A percentile compares a stretch with the other conserved stretches of the same genome.
Conservation (phyloP, 2,888 invertebrate species). For the Acrobasis consociella region DNA sequence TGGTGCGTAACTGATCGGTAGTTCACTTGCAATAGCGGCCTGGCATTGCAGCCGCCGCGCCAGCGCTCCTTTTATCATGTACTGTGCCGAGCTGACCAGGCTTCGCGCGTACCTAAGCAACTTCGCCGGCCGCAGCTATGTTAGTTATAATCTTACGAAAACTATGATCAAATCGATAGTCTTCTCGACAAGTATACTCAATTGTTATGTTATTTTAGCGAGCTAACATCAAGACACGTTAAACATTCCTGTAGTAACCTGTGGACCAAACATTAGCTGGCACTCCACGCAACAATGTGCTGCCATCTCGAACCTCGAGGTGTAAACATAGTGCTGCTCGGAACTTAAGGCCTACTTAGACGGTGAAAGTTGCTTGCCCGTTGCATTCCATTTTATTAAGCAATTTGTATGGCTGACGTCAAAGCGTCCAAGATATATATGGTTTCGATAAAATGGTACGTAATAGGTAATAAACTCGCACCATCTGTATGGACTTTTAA, state of each 20-base stretch:
- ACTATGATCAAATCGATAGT: background rate
- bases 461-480: too few species aligned
- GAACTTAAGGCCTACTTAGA: too few species aligned
- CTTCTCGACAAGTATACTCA: background rate
- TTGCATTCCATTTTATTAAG: too few species aligned
- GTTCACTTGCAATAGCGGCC: too few species aligned
- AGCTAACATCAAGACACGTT: background rate
- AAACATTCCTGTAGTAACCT: background rate
- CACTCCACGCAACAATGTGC: background rate
- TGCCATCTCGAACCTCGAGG: background rate
- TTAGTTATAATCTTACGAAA: background rate
- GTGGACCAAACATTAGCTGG: background rate
- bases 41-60: too few species aligned
- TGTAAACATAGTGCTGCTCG: background rate
- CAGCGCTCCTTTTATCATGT: too few species aligned
- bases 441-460: too few species aligned
- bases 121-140: background rate
- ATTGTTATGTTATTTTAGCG: background rate
- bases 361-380: too few species aligned
- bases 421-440: too few species aligned
- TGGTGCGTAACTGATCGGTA: too few species aligned
- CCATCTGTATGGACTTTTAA: too few species aligned
- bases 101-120: background rate
- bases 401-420: too few species aligned
- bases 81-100: background rate